Base-by-base conservation (phyloP, 2,113 vertebrate species). In the Solenodon paradoxus region DNA sequence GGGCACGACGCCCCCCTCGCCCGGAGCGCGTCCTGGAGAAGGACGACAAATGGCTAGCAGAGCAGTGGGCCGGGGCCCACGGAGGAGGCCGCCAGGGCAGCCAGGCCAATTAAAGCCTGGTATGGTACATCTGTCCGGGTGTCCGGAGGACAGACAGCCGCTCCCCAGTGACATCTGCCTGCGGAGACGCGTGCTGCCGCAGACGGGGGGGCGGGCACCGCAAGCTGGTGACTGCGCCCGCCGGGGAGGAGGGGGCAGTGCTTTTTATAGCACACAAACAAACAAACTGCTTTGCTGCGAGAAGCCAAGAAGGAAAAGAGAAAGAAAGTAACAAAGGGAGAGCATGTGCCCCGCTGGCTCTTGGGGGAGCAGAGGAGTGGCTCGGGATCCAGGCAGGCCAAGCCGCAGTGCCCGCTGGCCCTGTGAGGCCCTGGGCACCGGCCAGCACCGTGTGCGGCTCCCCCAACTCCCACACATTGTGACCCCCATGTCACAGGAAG, bases 241-340 rank as follows among this genome's bases (percentile, higher is more conserved):
- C 30, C 2, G 40, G 15, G 26, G 35, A 24, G 35, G 38, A 8
- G 57, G 22, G 55, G 72, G n/a, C 19, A 2, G 26, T 51, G 40
- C 87, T 95, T 90, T 93, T 86, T 79, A 95, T 79, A 89, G 92
- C 68, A 35, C 45, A n/a, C 51, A 93, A 93, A 72, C 93, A 97
- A 90, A 94, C 86, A 94, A 95, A 93, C 55, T 2, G 87, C 26
- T 80, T 88, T 75, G 92, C 91, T 95, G 38, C 42, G 47, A 63
- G 79, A 88, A 93, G 85, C 81, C 38, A 42, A 87, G 88, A 72
- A 83, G 35, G 0, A 0, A 1, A 80, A 87, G 32, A 80, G 26
- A 40, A 2, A 30, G 3, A 12, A 26, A n/a, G 30, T 17, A 10
- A 81, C 1, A 32, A 45, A 8, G 16, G n/a, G n/a, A n/a, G n/a